Conservation (phyloP, 2,113 vertebrate species). For the Salminus brasiliensis region DNA sequence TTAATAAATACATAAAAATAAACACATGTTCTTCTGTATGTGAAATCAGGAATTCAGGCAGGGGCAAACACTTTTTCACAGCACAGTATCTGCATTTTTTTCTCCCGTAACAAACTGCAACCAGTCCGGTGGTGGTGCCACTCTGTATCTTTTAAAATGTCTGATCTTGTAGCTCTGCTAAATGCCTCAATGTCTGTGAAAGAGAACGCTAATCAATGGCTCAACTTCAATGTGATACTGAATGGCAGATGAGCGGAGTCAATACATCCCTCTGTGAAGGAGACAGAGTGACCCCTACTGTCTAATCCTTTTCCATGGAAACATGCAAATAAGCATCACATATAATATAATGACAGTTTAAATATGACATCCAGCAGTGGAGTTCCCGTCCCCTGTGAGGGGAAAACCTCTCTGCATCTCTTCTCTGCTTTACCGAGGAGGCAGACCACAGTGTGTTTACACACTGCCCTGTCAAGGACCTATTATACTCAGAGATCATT, state of each 20-base stretch:
- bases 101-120: too few species aligned
- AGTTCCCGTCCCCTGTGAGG: neutral
- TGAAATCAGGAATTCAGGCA: too few species aligned
- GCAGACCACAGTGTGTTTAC: neutral
- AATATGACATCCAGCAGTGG: neutral
- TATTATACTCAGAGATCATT: neutral
- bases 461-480: neutral
- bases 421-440: neutral
- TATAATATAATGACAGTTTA: slow-evolving; percentile 1
- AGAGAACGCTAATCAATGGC: neutral
- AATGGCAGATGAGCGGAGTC: neutral
- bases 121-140: neutral
- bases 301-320: neutral
- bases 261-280: neutral
- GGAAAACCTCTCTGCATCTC: neutral
- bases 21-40: too few species aligned
- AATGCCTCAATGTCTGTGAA: neutral
- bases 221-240: neutral
- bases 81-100: too few species aligned
- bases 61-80: too few species aligned
- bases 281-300: slow-evolving; percentile 37
- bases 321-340: neutral
- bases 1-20: too few species aligned
- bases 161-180: neutral
- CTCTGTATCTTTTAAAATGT: neutral